phyloP scores from a whole-genome alignment of 1,140 invertebrate species.

The Meteorus sp. region DNA sequence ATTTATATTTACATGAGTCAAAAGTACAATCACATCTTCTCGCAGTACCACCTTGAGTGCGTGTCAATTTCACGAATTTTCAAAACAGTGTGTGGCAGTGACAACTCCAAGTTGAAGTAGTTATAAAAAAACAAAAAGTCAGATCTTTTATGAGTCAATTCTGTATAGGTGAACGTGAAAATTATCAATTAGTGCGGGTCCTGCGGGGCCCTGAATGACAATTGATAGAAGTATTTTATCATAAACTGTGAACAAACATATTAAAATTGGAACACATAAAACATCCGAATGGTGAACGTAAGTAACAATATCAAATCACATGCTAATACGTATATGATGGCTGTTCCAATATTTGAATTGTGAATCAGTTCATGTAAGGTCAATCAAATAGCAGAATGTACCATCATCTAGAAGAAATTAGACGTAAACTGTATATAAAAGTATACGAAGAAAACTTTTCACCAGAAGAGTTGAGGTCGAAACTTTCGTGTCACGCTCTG shows the following conservation, averaged over 20 bases:
- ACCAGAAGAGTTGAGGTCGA: slow-evolving; percentile 18
- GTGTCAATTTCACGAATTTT: too few relatives aligned
- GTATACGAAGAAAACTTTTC: slow-evolving; percentile 21
- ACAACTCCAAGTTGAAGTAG: neutral
- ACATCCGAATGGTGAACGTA: slow-evolving; percentile 24
- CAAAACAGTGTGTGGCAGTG: too few relatives aligned
- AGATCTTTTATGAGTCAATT: neutral
- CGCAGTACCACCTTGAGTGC: too few relatives aligned
- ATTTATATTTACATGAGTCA: neutral
- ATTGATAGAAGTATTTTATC: neutral
- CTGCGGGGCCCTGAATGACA: slow-evolving; percentile 10
- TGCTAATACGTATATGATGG: neutral
- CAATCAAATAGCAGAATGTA: neutral
- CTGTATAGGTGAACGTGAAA: neutral
- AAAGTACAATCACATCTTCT: neutral
- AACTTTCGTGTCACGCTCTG: slow-evolving; percentile 28
- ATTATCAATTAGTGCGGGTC: slow-evolving; percentile 11
- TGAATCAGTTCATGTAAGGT: neutral
- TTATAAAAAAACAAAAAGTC: neutral
- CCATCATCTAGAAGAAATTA: neutral
- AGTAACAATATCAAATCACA: neutral
- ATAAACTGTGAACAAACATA: neutral
- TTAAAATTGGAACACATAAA: neutral
- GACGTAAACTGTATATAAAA: neutral
- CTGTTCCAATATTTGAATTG: neutral